Base-by-base conservation (phyloP, 1,140 invertebrate genomes). In the Vanessa atalanta region DNA sequence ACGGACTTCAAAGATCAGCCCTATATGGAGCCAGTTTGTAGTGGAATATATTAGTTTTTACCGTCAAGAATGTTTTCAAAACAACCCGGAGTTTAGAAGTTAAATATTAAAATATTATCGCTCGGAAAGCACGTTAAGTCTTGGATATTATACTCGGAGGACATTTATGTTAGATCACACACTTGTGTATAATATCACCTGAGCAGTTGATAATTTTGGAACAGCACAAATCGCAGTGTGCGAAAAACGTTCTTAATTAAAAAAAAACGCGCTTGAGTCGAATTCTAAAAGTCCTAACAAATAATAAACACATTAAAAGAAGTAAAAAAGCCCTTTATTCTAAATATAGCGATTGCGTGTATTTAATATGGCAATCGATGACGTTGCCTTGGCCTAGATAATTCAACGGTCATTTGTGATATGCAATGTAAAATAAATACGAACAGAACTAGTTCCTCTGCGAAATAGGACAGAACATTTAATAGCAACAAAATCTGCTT, bases 261-360 rank as follows among this genome's bases (percentile, higher is more conserved):
- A 37, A 12, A 13, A 7, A n/a, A 57, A 23, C 11, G 9, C 15
- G 8, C 20, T 23, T 37, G 13, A 61, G 6, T 26, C 11, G 48
- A 9, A 26, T 69, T 48, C 12, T 23, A 16, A 2, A 63, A 16
- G 50, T 70, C 57, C 55, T 50, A 3, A 31, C 63, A 26, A 55
- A 13, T 65, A 65, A 72, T 51, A 53, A 63, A 26, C 47, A 57
- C 63, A 72, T 65, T 26, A 23, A 63, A 61, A 72, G n/a, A 67
- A 50, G 8, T 53, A 50, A 70, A 60, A 74, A 70, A 70, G 20
- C 3, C 20, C 15, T 61, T 55, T 65, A 76, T 53, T 79, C 84
- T 84, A 83, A 85, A 88, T 82, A 87, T 89, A 89, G 67, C 55
- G 8, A 73, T 86, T 64, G 84, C 84, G 85, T 87, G 86, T 78